Conservation (phyloP, 2,113 vertebrate species). For the Poecile atricapillus region DNA sequence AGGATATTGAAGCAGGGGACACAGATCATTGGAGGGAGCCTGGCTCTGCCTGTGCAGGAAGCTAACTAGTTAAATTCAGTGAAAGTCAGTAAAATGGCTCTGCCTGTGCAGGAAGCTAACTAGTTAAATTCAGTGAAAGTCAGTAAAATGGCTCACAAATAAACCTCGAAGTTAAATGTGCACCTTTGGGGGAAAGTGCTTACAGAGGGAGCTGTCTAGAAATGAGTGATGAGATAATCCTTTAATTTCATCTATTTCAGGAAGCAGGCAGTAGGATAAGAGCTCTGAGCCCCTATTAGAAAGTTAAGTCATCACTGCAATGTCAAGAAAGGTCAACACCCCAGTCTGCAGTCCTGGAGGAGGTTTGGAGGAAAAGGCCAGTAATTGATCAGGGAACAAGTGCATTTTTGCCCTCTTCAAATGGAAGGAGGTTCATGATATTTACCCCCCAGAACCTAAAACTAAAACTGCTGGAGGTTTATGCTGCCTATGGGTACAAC, state of each 20-base stretch:
- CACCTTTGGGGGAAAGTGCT: not conserved
- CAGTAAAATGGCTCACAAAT: not conserved
- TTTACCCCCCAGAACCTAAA: not conserved
- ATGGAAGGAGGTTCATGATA: not conserved
- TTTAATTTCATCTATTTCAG: constrained; percentile 70
- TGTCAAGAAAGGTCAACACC: constrained; percentile 32
- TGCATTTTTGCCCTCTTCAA: not conserved
- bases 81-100: not conserved
- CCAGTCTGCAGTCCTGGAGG: not conserved
- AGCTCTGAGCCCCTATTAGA: constrained; percentile 30
- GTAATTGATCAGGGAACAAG: not conserved
- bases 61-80: not conserved
- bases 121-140: not conserved
- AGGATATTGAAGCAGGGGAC: not conserved
- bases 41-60: not conserved
- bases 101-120: not conserved
- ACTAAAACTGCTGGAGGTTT: not conserved
- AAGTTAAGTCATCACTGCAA: constrained; percentile 32
- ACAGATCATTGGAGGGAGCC: not conserved
- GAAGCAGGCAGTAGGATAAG: constrained; percentile 57
- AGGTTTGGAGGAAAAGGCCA: not conserved
- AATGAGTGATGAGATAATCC: constrained; percentile 56
- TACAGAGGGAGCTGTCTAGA: not conserved
- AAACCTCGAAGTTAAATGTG: not conserved
- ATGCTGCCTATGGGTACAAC: not conserved